A percentile compares a stretch with the other conserved stretches of the same genome.
Conservation (phyloP, 1,140 invertebrate species). For the Drosophila oshimai region DNA sequence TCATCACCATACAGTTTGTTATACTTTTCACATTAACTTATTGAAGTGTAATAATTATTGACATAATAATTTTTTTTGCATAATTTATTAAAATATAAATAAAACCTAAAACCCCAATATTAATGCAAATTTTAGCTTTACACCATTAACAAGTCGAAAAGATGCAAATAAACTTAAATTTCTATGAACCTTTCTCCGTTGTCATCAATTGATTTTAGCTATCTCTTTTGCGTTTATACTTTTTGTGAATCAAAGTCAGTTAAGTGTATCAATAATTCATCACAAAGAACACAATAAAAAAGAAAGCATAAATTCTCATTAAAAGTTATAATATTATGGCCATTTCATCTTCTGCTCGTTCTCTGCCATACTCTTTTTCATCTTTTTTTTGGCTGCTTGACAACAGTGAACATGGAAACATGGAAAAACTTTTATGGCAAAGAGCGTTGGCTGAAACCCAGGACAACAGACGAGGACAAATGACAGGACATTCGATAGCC, state of each 20-base stretch:
- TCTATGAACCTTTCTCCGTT: too few species aligned
- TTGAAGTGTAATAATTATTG: too few species aligned
- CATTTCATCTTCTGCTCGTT: neutral
- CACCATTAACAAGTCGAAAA: too few species aligned
- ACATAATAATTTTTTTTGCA: too few species aligned
- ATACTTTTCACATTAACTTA: too few species aligned
- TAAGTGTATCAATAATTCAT: constrained; percentile 45
- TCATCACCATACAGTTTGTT: too few species aligned
- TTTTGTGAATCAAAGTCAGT: neutral
- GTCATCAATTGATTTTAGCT: neutral
- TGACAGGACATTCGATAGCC: constrained; percentile 54
- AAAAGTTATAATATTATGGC: constrained; percentile 51
- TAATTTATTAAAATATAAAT: too few species aligned
- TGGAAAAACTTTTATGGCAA: constrained; percentile 60
- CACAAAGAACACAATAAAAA: constrained; percentile 31
- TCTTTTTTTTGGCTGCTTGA: constrained; percentile 46
- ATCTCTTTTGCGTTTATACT: neutral
- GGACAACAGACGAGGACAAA: constrained; percentile 57
- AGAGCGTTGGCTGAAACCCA: constrained; percentile 11
- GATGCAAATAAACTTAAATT: too few species aligned
- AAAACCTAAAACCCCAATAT: too few species aligned
- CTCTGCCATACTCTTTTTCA: neutral
- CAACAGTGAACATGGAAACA: constrained; percentile 40
- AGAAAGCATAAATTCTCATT: constrained; percentile 70
- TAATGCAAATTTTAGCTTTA: too few species aligned